Percentiles rank a stretch among this genome's conserved stretches.
Conservation (phyloP, 2,888 invertebrate species). For the Pristionchus arcanus region DNA sequence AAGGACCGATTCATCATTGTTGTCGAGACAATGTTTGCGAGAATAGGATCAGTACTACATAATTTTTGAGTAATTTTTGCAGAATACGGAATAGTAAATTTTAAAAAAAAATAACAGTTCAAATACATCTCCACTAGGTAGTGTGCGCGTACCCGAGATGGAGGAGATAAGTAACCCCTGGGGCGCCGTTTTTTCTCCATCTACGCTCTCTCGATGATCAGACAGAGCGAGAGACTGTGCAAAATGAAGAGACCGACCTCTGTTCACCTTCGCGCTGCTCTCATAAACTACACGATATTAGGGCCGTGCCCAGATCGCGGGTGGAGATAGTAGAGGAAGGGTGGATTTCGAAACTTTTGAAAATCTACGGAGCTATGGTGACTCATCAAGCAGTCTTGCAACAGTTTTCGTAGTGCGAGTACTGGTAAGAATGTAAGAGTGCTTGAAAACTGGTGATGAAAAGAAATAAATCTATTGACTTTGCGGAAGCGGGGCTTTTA, state of each 20-base stretch:
- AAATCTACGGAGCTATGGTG: neutral
- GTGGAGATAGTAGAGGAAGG: neutral
- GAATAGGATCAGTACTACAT: no score
- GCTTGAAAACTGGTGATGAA: no score
- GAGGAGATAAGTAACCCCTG: neutral
- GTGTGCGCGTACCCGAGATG: neutral
- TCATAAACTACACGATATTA: conserved; percentile 35
- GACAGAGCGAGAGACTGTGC: neutral
- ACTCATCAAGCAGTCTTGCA: no score
- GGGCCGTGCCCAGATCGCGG: conserved; percentile 9
- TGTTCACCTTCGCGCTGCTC: neutral
- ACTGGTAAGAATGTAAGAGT: no score
- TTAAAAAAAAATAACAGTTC: neutral
- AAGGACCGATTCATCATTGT: no score
- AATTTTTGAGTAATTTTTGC: no score
- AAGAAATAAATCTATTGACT: no score
- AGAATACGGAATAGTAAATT: neutral
- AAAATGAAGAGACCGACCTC: neutral
- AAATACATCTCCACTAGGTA: neutral
- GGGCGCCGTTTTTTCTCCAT: neutral
- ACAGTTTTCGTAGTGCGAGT: no score
- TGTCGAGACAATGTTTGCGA: neutral
- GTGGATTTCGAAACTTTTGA: neutral
- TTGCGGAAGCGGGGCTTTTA: no score
- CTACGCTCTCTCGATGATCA: neutral